Conservation (phyloP, 2,888 invertebrate species). For the Cheilosia variabilis region DNA sequence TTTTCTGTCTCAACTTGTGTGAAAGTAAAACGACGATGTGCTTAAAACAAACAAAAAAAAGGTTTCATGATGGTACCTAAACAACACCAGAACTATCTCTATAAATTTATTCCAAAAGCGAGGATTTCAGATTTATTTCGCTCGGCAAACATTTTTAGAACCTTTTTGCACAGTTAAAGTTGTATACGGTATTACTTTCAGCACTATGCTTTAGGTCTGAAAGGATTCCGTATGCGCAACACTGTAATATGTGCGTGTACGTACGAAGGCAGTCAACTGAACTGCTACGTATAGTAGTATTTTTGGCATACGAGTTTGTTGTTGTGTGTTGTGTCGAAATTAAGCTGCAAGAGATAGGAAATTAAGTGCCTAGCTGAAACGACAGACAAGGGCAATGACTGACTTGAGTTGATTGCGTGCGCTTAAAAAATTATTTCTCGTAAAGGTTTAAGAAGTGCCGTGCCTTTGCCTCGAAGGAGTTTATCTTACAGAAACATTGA, state of each 20-base stretch:
- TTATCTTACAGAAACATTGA: constrained; percentile 56
- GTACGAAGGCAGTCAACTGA: constrained; percentile 32
- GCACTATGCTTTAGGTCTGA: neutral
- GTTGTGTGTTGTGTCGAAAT: constrained; percentile 10
- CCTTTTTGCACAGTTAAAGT: constrained; percentile 24
- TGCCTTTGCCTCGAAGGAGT: constrained; percentile 6
- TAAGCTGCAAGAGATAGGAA: constrained; percentile 43
- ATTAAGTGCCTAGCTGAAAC: constrained; percentile 50
- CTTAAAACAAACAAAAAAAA: constrained; percentile 30
- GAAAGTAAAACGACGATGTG: constrained; percentile 47
- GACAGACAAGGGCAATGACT: constrained; percentile 48
- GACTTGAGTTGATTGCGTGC: constrained; percentile 49
- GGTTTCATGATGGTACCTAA: neutral
- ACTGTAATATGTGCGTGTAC: neutral
- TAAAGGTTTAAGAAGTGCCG: constrained; percentile 11
- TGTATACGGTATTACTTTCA: constrained; percentile 14
- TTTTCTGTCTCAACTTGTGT: constrained; percentile 36
- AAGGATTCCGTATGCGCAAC: constrained; percentile 1
- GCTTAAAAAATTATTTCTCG: constrained; percentile 42
- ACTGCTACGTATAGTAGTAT: constrained; percentile 3
- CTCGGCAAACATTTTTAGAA: constrained; percentile 45
- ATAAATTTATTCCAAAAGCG: constrained; percentile 44
- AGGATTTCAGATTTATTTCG: constrained; percentile 59
- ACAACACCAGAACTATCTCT: neutral
- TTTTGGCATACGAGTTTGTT: neutral